A percentile compares a stretch with the other conserved stretches of the same genome.
Conservation (phyloP, 2,888 invertebrate species). For the Parasteatoda lunata region DNA sequence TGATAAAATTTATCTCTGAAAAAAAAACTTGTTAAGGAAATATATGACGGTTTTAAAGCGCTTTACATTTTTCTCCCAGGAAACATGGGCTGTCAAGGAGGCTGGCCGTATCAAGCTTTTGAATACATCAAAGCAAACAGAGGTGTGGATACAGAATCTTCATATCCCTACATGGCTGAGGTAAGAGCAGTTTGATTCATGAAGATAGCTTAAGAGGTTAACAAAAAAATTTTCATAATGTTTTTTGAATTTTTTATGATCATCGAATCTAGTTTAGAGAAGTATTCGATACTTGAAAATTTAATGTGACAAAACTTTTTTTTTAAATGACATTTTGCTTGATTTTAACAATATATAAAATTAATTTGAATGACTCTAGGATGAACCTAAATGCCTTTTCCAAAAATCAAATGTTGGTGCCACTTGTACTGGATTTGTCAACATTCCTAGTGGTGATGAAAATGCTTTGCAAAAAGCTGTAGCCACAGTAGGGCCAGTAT, state of each 20-base stretch:
- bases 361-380: not conserved
- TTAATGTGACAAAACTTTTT: not conserved
- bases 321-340: not conserved
- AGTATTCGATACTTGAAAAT: not conserved
- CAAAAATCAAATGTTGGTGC: slow-evolving; percentile 65
- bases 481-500: slow-evolving; percentile 72
- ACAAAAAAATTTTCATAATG: no score
- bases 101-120: slow-evolving; percentile 89
- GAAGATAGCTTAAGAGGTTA: no score
- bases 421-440: slow-evolving; percentile 71
- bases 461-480: slow-evolving; percentile 71
- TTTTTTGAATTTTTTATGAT: not conserved
- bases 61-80: not conserved
- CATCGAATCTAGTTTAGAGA: not conserved
- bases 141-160: slow-evolving; percentile 80
- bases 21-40: no score
- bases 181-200: slow-evolving; percentile 64
- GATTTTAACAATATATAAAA: not conserved
- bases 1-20: no score
- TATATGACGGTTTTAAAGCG: no score
- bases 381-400: slow-evolving; percentile 4
- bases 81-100: slow-evolving; percentile 85
- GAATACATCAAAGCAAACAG: slow-evolving; percentile 81
- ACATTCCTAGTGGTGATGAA: slow-evolving; percentile 72
- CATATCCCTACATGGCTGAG: slow-evolving; percentile 73